phyloP scores from a whole-genome alignment of 2,113 vertebrate species.

The Cygnus atratus region DNA sequence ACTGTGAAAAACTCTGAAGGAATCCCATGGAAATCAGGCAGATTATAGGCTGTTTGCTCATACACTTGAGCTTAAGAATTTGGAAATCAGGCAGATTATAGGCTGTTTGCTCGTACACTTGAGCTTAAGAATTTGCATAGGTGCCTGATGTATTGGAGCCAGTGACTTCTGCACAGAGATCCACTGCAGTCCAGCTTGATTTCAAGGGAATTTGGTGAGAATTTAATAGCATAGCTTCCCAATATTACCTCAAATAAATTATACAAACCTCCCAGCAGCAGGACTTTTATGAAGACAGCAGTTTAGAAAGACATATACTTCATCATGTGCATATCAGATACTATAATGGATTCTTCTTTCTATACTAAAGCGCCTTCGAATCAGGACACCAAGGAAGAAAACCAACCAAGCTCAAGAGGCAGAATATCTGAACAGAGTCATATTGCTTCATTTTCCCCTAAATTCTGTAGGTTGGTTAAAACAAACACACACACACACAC shows the following conservation, averaged over 20 bases:
- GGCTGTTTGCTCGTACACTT: neutral
- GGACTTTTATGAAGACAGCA: neutral
- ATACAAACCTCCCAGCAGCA: neutral
- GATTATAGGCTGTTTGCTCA: neutral
- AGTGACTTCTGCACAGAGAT: neutral
- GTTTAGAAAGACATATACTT: neutral
- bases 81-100: neutral
- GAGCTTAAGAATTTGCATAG: neutral
- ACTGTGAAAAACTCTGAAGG: neutral
- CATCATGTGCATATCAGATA: neutral
- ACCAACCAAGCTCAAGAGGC: neutral
- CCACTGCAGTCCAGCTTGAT: neutral
- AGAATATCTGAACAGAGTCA: neutral
- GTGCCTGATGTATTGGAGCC: neutral
- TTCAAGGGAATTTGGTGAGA: neutral
- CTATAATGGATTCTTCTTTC: neutral
- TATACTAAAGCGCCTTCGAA: neutral
- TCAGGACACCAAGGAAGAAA: neutral
- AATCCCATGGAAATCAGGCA: neutral
- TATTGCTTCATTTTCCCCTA: neutral
- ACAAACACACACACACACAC: neutral
- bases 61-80: neutral
- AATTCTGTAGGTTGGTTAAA: neutral
- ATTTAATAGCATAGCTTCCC: neutral
- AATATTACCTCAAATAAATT: neutral